Base-by-base conservation (phyloP, 2,888 invertebrate species). In the Crocallis elinguaria region DNA sequence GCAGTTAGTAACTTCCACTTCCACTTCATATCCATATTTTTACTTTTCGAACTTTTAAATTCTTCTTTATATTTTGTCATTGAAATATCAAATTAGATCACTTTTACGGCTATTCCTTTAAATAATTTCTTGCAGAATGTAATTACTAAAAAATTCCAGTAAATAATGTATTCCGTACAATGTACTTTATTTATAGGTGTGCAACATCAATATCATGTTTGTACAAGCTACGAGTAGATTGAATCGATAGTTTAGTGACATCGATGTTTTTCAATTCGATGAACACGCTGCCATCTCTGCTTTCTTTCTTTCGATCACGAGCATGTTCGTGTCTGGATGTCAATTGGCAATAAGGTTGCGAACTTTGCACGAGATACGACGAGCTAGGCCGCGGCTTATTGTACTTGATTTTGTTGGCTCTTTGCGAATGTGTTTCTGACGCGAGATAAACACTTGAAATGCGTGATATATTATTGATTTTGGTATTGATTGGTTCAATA, bases 291-390 rank as follows among this genome's bases (percentile, higher is more conserved):
- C 21, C 49, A 58, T 52, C 55, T 43, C 60, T 56, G 42, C 41
- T 46, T 74, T 73, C 71, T 83, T 84, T 84, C 85, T 79, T 86
- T 86, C 82, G 88, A 86, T 88, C 89, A 86, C 88, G 89, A 86
- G 76, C 72, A 75, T 39, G 43, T 84, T 86, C 88, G 82, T 82
- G 83, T 84, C 77, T 82, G 78, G 84, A 87, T 90, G 89, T 88
- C 89, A 88, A 88, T 89, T 84, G 87, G 77, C 80, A 79, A 83
- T 86, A 82, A 84, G 84, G 81, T 82, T 84, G 76, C 76, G 82
- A 83, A 85, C 77, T 82, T 80, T 76, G 70, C 66, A 62, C 69
- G 69, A 72, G 65, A 69, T 71, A 65, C 64, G 56, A 57, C 59
- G 67, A 68, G n/a, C n/a, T n/a, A n/a, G 70, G 68, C 71, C 72